Base-by-base conservation (phyloP, 2,797 vertebrate genomes). In the Salmo trutta region DNA sequence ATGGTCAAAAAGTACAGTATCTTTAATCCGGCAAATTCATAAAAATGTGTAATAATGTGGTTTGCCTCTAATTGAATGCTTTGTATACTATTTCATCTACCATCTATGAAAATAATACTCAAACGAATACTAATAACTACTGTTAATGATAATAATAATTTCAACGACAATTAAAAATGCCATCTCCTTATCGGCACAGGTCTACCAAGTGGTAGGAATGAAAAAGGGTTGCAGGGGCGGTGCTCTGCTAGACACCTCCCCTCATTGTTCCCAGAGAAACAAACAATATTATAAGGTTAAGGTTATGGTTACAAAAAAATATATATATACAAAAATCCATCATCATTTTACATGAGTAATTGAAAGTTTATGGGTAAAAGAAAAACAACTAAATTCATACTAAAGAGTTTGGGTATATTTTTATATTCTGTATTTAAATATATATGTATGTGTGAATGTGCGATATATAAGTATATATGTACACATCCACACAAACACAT, bases 391-490 rank as follows among this genome's bases (percentile, higher is more conserved):
- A 79, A 90, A 83, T 56, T 29, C 75, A 74, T 79, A 74, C 41
- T 47, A 47, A 47, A 47, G 86, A 84, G 87, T 94, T 91, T 94
- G 92, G 92, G 93, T 94, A 94, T 93, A 95, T 93, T 87, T 93
- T 91, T 93, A 92, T 94, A 94, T 90, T 94, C 88, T 92, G 86
- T 91, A 88, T 94, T 95, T 94, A 93, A 95, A 94, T 94, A 94
- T 94, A 90, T 92, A 90, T 92, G 91, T 75, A 83, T 89, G 91
- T 90, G 88, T 91, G 89, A 85, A 85, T 86, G 89, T 88, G 86
- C 82, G 79, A 85, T 83, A 79, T 83, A 79, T 74, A 54, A 29
- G 72, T 75, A 67, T 66, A 79, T 79, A 85, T 80, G 86, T 73
- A 78, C 85, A 88, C 88, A 90, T 81, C 14, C 76, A 81, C 87